A percentile compares a stretch with the other conserved stretches of the same genome.
These are phyloP conservation scores for Meloidogyne chitwoodi DNA, from an alignment of 1,140 invertebrate species.

Conservation along the genomic window DNA sequence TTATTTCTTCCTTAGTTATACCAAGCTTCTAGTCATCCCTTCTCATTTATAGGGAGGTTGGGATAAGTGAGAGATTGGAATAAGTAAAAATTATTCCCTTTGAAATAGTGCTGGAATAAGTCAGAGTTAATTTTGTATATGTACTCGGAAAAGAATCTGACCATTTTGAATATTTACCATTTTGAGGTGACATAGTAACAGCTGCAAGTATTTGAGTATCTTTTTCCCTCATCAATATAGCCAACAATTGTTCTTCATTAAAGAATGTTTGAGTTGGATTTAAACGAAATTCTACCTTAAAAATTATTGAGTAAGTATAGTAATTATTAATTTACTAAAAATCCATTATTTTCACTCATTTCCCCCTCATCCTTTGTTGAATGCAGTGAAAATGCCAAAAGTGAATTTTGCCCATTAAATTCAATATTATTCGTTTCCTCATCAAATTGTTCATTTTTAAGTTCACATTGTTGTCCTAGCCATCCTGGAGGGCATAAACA, in stretches of 20 bases:
- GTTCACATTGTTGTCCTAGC: constrained; percentile 11
- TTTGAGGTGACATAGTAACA: not conserved
- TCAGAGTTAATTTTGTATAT: too few species aligned
- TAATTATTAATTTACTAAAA: not conserved
- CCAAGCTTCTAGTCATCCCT: too few species aligned
- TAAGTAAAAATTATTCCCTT: too few species aligned
- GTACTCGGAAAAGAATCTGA: not conserved
- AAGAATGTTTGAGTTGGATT: not conserved
- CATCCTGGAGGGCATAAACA: constrained; percentile 13
- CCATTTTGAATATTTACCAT: not conserved
- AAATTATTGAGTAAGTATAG: not conserved
- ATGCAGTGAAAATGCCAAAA: constrained; percentile 10
- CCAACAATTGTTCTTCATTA: not conserved
- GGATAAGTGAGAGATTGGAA: too few species aligned
- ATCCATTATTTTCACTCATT: not conserved
- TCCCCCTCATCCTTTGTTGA: not conserved
- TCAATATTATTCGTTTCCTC: constrained; percentile 5
- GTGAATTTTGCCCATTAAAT: constrained; percentile 12
- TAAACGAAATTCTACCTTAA: constrained; percentile 6
- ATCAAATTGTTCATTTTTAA: not conserved
- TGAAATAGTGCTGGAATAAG: too few species aligned
- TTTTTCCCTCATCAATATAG: not conserved
- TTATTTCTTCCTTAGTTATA: too few species aligned
- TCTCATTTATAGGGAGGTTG: too few species aligned
- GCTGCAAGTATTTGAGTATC: not conserved